phyloP scores from a whole-genome alignment of 2,797 vertebrate species.

The Clarias pachynema region DNA sequence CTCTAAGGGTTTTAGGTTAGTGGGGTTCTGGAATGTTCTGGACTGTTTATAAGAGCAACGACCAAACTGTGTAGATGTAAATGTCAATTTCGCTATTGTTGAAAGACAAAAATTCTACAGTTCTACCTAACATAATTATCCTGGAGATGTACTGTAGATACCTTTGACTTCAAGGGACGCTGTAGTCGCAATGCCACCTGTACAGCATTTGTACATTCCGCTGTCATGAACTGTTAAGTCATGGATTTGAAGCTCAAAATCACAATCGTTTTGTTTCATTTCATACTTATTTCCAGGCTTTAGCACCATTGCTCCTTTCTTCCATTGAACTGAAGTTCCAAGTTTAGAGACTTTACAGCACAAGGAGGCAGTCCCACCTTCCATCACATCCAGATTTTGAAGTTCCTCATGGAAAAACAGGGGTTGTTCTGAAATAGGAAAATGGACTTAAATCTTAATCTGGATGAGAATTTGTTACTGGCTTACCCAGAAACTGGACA shows the following conservation, averaged over 20 bases:
- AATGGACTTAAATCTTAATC: constrained; percentile 33
- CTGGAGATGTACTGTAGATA: constrained; percentile 8
- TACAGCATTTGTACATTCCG: constrained; percentile 80
- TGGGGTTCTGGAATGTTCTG: not conserved
- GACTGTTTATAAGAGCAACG: too few relatives aligned
- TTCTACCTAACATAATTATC: not conserved
- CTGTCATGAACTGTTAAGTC: constrained; percentile 81
- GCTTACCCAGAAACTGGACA: constrained; percentile 41
- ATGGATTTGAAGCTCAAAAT: constrained; percentile 78
- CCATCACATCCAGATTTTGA: constrained; percentile 74
- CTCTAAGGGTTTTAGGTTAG: not conserved
- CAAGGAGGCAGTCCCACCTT: constrained; percentile 73
- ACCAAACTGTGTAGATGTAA: not conserved
- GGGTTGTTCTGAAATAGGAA: constrained; percentile 69
- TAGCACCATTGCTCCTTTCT: constrained; percentile 77
- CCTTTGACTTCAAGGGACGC: constrained; percentile 70
- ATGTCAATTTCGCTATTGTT: too few relatives aligned
- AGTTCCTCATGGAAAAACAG: constrained; percentile 81
- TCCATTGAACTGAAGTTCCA: constrained; percentile 75
- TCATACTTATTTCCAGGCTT: constrained; percentile 77
- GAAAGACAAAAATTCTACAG: too few relatives aligned
- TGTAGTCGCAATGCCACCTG: constrained; percentile 64
- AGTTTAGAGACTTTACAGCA: constrained; percentile 81
- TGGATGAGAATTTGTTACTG: constrained; percentile 25
- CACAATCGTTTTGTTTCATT: constrained; percentile 74